Percentiles rank a stretch among this genome's conserved stretches.
phyloP scores from a whole-genome alignment of 2,888 invertebrate genomes.

The Cosmorhoe ocellata region DNA sequence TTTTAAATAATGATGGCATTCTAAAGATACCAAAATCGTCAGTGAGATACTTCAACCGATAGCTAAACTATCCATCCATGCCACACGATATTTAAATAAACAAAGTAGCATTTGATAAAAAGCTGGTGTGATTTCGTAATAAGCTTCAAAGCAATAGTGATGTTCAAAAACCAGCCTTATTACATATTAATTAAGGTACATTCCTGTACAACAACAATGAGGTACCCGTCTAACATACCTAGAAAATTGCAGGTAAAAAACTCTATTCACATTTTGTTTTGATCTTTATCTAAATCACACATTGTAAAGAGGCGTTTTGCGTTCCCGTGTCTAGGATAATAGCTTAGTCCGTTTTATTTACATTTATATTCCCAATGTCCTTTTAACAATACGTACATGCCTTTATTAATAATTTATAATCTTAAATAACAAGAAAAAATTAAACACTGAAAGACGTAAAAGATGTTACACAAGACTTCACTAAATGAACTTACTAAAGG shows the following conservation, averaged over 20 bases:
- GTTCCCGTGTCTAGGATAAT: constrained; percentile 66
- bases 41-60: neutral
- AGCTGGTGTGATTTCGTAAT: constrained; percentile 14
- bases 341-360: constrained; percentile 47
- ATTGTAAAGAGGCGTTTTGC: constrained; percentile 56
- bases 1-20: neutral
- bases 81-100: neutral
- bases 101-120: constrained; percentile 15
- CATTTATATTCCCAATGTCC: constrained; percentile 55
- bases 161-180: constrained; percentile 33
- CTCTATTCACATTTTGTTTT: constrained; percentile 61
- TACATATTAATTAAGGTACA: constrained; percentile 28
- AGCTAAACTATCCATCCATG: constrained; percentile 2
- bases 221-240: constrained; percentile 62
- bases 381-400: constrained; percentile 62
- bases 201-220: constrained; percentile 53
- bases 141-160: constrained; percentile 21
- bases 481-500: constrained; percentile 58
- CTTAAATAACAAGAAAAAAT: constrained; percentile 61
- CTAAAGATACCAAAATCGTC: neutral
- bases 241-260: constrained; percentile 76
- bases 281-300: constrained; percentile 64
- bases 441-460: constrained; percentile 51
- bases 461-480: constrained; percentile 44
- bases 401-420: constrained; percentile 66